Conservation (phyloP, 2,113 vertebrate species). For the Xyrauchen texanus region DNA sequence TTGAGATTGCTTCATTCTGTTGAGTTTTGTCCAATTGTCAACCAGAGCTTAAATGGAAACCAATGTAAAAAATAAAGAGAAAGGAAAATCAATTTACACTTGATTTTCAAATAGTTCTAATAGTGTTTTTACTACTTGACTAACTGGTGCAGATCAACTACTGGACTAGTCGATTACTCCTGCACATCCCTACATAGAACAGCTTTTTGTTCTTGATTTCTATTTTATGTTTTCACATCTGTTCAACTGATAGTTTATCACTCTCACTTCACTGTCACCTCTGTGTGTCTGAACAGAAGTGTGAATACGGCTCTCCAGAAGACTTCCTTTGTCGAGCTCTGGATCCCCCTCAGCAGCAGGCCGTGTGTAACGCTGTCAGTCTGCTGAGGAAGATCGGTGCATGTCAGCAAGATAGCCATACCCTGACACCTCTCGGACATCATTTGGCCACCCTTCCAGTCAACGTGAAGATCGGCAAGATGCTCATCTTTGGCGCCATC, state of each 20-base stretch:
- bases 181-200: too few species aligned
- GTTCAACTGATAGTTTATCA: not conserved
- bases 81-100: too few species aligned
- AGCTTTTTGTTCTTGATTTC: too few species aligned
- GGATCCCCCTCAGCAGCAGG: constrained; percentile 90
- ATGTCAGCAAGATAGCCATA: constrained; percentile 80
- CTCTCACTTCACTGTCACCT: not conserved
- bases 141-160: too few species aligned
- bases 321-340: constrained; percentile 88
- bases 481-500: constrained; percentile 84
- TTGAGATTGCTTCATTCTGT: too few species aligned
- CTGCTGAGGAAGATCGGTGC: constrained; percentile 90
- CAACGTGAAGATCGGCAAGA: constrained; percentile 97
- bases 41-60: too few species aligned
- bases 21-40: too few species aligned
- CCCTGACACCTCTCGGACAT: constrained; percentile 89
- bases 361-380: constrained; percentile 91
- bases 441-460: constrained; percentile 93
- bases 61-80: too few species aligned
- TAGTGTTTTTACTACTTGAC: too few species aligned
- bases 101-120: too few species aligned
- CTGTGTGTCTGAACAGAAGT: constrained; percentile 79
- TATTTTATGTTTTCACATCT: not conserved
- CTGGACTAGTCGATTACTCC: too few species aligned
- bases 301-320: constrained; percentile 91